Percentiles rank a stretch among this genome's conserved stretches.
These are phyloP conservation scores for Cynoglossus semilaevis DNA, from an alignment of 2,113 vertebrate species.

Conservation along the genomic window DNA sequence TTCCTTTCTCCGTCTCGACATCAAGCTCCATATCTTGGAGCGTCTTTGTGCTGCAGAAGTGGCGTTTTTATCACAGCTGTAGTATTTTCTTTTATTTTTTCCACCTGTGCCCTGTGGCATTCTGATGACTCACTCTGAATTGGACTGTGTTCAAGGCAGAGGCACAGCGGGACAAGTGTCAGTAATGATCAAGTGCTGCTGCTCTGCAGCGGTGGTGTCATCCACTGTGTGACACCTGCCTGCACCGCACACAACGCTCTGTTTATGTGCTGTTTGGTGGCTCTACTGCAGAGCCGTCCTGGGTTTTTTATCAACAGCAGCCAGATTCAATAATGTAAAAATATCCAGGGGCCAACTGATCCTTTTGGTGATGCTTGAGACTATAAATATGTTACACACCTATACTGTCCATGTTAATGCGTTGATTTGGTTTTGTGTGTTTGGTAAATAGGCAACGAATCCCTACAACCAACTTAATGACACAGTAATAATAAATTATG, in stretches of 20 bases:
- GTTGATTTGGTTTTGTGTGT: too few species aligned
- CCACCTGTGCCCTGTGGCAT: slow-evolving; percentile 43
- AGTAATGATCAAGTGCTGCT: slow-evolving; percentile 30
- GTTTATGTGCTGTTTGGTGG: background rate
- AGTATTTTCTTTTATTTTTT: background rate
- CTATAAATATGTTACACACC: too few species aligned
- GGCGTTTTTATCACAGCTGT: slow-evolving; percentile 15
- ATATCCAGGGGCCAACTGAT: too few species aligned
- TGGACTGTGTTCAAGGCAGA: slow-evolving; percentile 34
- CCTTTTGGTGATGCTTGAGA: too few species aligned
- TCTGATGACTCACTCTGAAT: slow-evolving; percentile 48
- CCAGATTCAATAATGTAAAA: too few species aligned
- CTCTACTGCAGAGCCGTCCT: too few species aligned
- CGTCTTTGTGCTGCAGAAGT: background rate
- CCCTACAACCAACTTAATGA: too few species aligned
- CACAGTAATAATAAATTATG: too few species aligned
- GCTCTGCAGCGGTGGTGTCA: slow-evolving; percentile 15
- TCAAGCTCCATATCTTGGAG: background rate
- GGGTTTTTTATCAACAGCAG: too few species aligned
- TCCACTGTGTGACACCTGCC: slow-evolving; percentile 13
- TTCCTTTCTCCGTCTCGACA: background rate
- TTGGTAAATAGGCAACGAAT: too few species aligned
- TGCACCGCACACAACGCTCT: background rate
- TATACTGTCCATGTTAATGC: too few species aligned
- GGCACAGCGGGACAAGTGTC: slow-evolving; percentile 39